phyloP scores from a whole-genome alignment of 1,140 invertebrate species.

The Octopus bimaculoides region DNA sequence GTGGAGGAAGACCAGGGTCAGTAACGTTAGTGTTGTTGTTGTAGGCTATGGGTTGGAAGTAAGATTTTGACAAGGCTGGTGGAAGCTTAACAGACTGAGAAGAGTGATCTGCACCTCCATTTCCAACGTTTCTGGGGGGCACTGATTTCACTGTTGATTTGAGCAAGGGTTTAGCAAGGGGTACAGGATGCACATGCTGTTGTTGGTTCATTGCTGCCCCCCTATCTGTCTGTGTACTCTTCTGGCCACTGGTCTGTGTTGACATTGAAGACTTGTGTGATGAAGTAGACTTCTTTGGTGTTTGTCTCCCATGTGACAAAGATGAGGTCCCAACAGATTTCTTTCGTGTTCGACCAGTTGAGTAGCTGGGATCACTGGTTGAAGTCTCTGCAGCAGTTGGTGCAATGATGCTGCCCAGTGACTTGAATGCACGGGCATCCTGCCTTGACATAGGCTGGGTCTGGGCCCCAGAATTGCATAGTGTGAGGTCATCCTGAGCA shows the following conservation, averaged over 20 bases:
- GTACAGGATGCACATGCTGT: too few species aligned
- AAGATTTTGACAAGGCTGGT: not conserved
- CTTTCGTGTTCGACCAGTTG: too few species aligned
- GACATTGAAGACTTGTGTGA: not conserved
- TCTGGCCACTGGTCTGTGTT: not conserved
- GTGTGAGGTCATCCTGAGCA: slow-evolving; percentile 42
- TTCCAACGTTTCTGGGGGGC: too few species aligned
- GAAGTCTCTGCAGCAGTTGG: too few species aligned
- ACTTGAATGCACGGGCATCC: slow-evolving; percentile 35
- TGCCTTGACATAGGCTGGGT: slow-evolving; percentile 25
- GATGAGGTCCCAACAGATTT: too few species aligned
- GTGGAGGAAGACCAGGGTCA: too few species aligned
- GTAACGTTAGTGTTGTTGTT: too few species aligned
- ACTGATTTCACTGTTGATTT: too few species aligned
- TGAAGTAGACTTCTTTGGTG: not conserved
- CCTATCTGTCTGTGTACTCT: not conserved
- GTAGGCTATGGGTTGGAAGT: not conserved
- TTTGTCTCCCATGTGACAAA: not conserved
- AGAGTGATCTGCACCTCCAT: too few species aligned
- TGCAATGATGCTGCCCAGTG: slow-evolving; percentile 35
- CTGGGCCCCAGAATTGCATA: slow-evolving; percentile 14
- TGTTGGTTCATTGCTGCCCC: not conserved
- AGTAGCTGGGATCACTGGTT: too few species aligned
- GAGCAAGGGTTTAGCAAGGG: too few species aligned
- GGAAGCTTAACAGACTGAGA: too few species aligned